Evolutionary conservation across 2,797 vertebrate species (phyloP).

Genomic region (Enoplosus armatus): DNA sequence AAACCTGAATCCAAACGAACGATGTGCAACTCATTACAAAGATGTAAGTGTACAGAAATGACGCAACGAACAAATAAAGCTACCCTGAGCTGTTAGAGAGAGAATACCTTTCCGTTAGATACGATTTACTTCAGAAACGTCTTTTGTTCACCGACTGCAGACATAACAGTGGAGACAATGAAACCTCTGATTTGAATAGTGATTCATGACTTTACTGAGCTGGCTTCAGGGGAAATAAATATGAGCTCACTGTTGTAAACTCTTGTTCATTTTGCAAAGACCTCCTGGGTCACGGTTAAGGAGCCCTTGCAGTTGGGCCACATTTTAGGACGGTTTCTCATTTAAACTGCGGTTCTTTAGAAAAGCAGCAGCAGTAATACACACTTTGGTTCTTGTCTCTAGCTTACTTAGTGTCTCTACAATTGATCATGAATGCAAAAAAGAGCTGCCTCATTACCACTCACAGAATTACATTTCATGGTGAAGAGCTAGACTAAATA

Average conservation of each 20-base stretch:
- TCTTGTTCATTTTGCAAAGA: conserved; percentile 36
- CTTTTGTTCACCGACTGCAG: conserved; percentile 24
- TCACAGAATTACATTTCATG: conserved; percentile 53
- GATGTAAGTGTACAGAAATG: background rate
- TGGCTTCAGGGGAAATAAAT: conserved; percentile 42
- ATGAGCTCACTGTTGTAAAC: conserved; percentile 21
- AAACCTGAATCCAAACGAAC: background rate
- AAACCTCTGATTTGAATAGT: conserved; percentile 42
- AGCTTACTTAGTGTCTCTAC: conserved; percentile 11
- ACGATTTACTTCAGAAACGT: conserved; percentile 27
- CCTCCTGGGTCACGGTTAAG: conserved; percentile 35
- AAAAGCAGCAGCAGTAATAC: conserved; percentile 11
- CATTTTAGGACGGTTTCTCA: conserved; percentile 8
- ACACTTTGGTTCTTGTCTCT: conserved; percentile 24
- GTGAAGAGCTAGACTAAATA: conserved; percentile 55
- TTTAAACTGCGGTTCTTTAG: conserved; percentile 19
- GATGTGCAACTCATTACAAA: background rate
- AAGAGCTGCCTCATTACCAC: conserved; percentile 47
- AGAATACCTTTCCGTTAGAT: conserved; percentile 8
- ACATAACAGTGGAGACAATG: conserved; percentile 17
- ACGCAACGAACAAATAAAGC: conserved; percentile 3
- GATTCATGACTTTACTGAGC: conserved; percentile 14
- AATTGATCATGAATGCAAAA: conserved; percentile 47
- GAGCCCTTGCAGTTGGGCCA: background rate
- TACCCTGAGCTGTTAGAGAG: background rate